These are phyloP conservation scores for Glaucomys volans DNA, from an alignment of 2,113 vertebrate genomes.

Conservation along the genomic window DNA sequence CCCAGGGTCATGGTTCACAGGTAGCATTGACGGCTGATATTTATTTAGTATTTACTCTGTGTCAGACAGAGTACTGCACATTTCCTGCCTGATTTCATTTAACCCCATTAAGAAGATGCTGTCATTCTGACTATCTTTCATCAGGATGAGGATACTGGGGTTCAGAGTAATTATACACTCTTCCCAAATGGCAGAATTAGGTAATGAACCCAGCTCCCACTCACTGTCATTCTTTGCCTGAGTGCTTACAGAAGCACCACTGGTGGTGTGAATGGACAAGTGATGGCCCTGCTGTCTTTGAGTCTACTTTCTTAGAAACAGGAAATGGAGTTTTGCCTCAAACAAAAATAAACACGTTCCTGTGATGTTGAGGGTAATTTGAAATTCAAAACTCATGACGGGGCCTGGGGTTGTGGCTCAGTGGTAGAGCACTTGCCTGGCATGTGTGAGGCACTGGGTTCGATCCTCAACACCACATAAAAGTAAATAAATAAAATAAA, in stretches of 20 bases:
- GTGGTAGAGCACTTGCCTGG: too few relatives aligned
- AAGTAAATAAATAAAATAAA: too few relatives aligned
- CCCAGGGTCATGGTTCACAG: background rate
- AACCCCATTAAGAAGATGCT: background rate
- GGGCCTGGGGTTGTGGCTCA: too few relatives aligned
- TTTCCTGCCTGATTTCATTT: background rate
- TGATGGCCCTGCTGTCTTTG: background rate
- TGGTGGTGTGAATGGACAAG: background rate
- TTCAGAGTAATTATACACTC: background rate
- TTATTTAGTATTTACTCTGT: background rate
- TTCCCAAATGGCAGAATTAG: background rate
- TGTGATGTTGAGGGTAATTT: background rate
- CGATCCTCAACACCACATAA: too few relatives aligned
- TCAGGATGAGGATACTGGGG: background rate
- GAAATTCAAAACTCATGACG: constrained; percentile 43
- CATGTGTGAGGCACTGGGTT: too few relatives aligned
- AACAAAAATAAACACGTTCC: constrained; percentile 1
- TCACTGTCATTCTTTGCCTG: background rate
- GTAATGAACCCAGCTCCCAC: background rate
- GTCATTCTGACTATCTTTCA: background rate
- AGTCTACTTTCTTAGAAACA: constrained; percentile 64
- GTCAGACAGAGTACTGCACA: background rate
- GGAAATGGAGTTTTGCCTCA: constrained; percentile 50
- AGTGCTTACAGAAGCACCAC: background rate
- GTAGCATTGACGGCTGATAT: background rate